Evolutionary conservation across 2,888 invertebrate genomes (phyloP), one percentile per base, ranked within the genome.

Genomic region (Dusona sp.): DNA sequence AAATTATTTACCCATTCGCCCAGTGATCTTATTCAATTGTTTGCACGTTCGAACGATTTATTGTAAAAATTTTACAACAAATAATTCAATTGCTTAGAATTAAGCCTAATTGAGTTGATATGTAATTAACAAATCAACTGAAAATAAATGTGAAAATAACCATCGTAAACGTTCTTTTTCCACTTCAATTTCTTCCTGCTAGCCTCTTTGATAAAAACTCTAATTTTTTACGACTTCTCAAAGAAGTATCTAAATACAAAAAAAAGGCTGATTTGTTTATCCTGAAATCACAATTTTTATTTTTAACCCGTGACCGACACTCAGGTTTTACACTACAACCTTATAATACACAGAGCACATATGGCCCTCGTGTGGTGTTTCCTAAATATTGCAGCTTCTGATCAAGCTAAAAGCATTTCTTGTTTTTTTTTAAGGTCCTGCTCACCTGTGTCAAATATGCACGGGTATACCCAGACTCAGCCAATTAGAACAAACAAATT

Each of bases 1-100:
- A 86, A 68, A 77, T 85, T 48, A 87, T 94, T 29, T 94, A 92
- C 88, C 94, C 94, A 0, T 94, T 94, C 88, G 90, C 92, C 9
- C 93, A 93, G 81, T 94, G 87, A 91, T 38, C n/a, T 1, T 29
- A 29, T 29, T 16, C 29, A 1, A 6, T 61, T 7, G 8, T 29
- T 29, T 29, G 61, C 61, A 61, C 61, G 29, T 61, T 61, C 19
- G 16, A 61, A 29, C 16, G 6, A 29, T 61, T 61, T 6, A 29
- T 29, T 29, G 61, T 16, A 61, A 61, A 4, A 54, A 54, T 9
- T 54, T 29, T 13, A 61, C 29, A 16, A 48, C 1, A 6, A n/a
- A 3, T 7, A 61, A 61, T 29, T 16, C 3, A 61, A 29, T 29
- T 4, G 16, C 29, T 61, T 29, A 6, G 4, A 61, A 29, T 61